These are phyloP conservation scores for Azemiops feae DNA, from an alignment of 2,113 vertebrate genomes.

Conservation along the genomic window DNA sequence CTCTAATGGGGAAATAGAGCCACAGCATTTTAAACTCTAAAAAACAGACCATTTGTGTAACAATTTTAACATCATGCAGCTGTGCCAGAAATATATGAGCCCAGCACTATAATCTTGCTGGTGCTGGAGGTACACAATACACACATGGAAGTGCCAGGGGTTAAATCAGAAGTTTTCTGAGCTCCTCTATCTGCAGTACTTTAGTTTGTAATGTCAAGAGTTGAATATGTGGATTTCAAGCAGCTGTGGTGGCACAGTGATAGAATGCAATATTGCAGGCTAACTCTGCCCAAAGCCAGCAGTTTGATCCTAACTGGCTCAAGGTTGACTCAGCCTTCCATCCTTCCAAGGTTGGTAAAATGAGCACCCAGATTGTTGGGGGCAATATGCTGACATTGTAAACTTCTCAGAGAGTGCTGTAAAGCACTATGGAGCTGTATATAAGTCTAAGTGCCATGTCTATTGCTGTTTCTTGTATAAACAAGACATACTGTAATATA, in stretches of 20 bases:
- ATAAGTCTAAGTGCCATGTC: background rate
- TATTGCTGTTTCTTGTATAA: background rate
- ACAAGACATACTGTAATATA: background rate
- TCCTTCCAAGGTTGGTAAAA: background rate
- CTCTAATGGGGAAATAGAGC: background rate
- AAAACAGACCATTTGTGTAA: background rate
- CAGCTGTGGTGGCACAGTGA: background rate
- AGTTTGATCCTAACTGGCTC: background rate
- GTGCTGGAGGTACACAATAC: background rate
- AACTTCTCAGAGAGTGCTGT: background rate
- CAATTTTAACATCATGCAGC: background rate
- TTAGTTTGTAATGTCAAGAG: background rate
- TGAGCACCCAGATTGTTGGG: background rate
- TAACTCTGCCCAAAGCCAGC: background rate
- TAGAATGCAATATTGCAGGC: background rate
- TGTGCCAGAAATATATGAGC: background rate
- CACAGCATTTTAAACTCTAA: background rate
- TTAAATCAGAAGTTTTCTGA: background rate
- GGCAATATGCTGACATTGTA: background rate
- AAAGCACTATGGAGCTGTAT: background rate
- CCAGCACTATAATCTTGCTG: background rate
- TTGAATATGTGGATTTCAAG: background rate
- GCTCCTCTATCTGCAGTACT: background rate
- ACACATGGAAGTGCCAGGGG: background rate
- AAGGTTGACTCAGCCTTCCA: background rate